Evolutionary conservation across 2,113 vertebrate species (phyloP).

Genomic region (Xenotilapia flavipinnis): DNA sequence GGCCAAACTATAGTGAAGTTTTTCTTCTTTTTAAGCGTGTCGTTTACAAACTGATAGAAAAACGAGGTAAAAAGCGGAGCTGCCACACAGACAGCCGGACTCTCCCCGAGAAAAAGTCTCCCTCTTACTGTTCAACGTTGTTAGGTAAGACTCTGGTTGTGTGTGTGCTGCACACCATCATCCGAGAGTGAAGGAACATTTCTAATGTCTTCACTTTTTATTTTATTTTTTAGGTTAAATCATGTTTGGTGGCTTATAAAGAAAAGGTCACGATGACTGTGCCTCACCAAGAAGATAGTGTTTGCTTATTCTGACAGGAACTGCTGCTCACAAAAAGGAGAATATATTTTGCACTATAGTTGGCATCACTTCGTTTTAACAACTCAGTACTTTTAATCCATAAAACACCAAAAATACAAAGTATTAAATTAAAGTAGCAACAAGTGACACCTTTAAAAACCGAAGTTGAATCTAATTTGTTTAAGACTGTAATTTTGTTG

Average conservation of each 20-base stretch:
- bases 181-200: background rate
- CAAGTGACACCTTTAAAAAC: background rate
- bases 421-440: background rate
- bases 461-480: accelerated
- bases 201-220: background rate
- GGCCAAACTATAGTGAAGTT: accelerated
- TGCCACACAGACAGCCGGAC: background rate
- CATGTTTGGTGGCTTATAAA: background rate
- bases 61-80: background rate
- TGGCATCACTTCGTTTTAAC: background rate
- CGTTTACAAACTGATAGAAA: background rate
- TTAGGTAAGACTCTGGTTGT: background rate
- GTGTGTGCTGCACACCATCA: background rate
- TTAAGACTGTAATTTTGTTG: background rate
- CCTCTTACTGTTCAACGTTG: background rate
- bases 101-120: background rate
- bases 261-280: background rate
- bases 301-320: background rate
- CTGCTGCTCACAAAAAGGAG: background rate
- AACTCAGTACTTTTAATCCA: background rate
- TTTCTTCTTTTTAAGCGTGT: too few relatives aligned
- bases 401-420: background rate
- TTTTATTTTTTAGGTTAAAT: background rate
- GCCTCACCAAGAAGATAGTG: accelerated
- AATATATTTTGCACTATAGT: background rate